phyloP scores from a whole-genome alignment of 2,888 invertebrate genomes.

The Latrodectus hesperus region DNA sequence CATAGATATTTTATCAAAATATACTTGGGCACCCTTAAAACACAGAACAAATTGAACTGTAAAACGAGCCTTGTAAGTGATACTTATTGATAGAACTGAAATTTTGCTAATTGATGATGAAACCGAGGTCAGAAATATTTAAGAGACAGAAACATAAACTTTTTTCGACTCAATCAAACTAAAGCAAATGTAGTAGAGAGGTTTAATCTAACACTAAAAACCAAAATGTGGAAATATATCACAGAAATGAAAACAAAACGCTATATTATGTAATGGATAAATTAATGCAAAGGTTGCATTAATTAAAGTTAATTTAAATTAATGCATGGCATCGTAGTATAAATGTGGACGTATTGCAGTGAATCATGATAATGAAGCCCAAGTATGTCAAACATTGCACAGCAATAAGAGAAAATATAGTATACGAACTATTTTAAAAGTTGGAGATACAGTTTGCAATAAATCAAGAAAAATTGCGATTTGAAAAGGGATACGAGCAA shows the following conservation, averaged over 20 bases:
- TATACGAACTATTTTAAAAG: not conserved
- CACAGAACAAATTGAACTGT: too few relatives aligned
- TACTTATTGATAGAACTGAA: too few relatives aligned
- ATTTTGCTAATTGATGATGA: slow-evolving; percentile 71
- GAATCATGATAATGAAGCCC: not conserved
- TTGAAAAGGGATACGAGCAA: slow-evolving; percentile 50
- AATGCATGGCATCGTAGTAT: too few relatives aligned
- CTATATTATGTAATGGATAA: not conserved
- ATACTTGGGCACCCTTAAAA: too few relatives aligned
- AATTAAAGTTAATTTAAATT: too few relatives aligned
- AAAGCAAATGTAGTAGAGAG: slow-evolving; percentile 73
- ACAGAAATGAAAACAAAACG: slow-evolving; percentile 17
- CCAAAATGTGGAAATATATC: slow-evolving; percentile 49
- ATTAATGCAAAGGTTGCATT: too few relatives aligned
- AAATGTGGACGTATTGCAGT: not conserved
- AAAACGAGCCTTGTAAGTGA: too few relatives aligned
- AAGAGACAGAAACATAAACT: slow-evolving; percentile 64
- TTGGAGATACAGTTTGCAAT: not conserved
- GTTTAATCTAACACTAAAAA: slow-evolving; percentile 73
- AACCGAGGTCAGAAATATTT: slow-evolving; percentile 71
- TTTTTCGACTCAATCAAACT: slow-evolving; percentile 72
- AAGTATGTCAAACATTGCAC: slow-evolving; percentile 10
- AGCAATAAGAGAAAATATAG: not conserved
- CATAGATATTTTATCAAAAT: too few relatives aligned
- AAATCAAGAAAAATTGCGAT: not conserved